A percentile compares a stretch with the other conserved stretches of the same genome.
Evolutionary conservation across 2,797 vertebrate species (phyloP).

Genomic region (Chelon auratus): DNA sequence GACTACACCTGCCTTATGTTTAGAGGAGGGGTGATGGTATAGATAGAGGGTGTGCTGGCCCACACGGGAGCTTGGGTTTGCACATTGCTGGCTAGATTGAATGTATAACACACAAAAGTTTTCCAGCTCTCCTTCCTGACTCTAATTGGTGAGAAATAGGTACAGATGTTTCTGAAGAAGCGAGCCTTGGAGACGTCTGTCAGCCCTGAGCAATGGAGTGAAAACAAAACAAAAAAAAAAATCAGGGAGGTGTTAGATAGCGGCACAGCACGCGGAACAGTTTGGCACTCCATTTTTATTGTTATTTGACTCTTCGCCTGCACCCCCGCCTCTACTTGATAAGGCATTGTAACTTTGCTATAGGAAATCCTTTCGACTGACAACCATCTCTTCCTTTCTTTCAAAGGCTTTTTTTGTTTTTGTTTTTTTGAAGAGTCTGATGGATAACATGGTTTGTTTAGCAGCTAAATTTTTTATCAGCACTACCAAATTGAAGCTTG

Average conservation of each 20-base stretch:
- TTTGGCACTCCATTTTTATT: conserved; percentile 58
- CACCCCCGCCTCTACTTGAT: conserved; percentile 20
- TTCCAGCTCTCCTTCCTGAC: conserved; percentile 49
- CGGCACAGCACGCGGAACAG: conserved; percentile 51
- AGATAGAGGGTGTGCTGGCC: conserved; percentile 21
- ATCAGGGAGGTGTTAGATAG: conserved; percentile 66
- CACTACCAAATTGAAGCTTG: neutral
- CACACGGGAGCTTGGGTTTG: conserved; percentile 36
- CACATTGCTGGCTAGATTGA: conserved; percentile 58
- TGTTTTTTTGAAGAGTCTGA: conserved; percentile 25
- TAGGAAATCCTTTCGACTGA: conserved; percentile 40
- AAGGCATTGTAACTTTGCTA: conserved; percentile 36
- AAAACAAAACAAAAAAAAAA: conserved; percentile 77
- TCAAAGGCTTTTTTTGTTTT: conserved; percentile 20
- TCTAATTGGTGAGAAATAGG: conserved; percentile 79
- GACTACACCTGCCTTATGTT: neutral
- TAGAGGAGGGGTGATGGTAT: conserved; percentile 17
- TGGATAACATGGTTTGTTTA: conserved; percentile 43
- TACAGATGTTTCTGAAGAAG: conserved; percentile 71
- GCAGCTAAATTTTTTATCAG: conserved; percentile 31
- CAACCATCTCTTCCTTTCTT: conserved; percentile 36
- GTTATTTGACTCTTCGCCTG: conserved; percentile 41
- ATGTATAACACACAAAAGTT: conserved; percentile 51
- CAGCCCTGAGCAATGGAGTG: conserved; percentile 75
- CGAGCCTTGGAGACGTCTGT: conserved; percentile 72